Conservation (phyloP, 2,888 invertebrate species). For the Tuta absoluta region DNA sequence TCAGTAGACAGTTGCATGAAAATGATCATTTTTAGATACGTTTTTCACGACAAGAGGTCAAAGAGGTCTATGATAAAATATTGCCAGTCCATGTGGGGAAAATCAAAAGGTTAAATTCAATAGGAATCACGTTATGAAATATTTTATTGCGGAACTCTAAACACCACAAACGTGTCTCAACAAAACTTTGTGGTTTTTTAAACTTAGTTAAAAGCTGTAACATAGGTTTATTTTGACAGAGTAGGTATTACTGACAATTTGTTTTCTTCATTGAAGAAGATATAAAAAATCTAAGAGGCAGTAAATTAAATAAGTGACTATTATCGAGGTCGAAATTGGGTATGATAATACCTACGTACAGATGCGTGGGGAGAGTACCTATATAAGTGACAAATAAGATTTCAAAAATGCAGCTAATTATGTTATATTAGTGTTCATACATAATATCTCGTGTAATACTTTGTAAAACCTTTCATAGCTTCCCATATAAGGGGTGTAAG, state of each 20-base stretch:
- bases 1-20: constrained; percentile 14
- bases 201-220: constrained; percentile 50
- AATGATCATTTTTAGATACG: too few species aligned
- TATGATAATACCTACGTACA: neutral
- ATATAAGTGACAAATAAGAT: neutral
- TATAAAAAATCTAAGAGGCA: constrained; percentile 18
- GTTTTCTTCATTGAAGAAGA: constrained; percentile 22
- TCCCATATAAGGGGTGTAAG: too few species aligned
- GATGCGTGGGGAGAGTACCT: constrained; percentile 13
- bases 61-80: too few species aligned
- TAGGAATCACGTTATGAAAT: neutral
- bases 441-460: too few species aligned
- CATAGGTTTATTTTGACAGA: constrained; percentile 42
- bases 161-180: constrained; percentile 38
- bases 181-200: constrained; percentile 48
- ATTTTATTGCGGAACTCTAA: constrained; percentile 40
- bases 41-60: too few species aligned
- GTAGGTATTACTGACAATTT: constrained; percentile 2
- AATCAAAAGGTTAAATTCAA: too few species aligned
- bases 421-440: too few species aligned
- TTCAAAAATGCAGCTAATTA: neutral
- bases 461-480: too few species aligned
- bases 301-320: constrained; percentile 18
- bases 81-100: too few species aligned
- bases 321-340: constrained; percentile 8